Conservation (phyloP, 2,113 vertebrate genomes). For the Brachypteracias leptosomus region DNA sequence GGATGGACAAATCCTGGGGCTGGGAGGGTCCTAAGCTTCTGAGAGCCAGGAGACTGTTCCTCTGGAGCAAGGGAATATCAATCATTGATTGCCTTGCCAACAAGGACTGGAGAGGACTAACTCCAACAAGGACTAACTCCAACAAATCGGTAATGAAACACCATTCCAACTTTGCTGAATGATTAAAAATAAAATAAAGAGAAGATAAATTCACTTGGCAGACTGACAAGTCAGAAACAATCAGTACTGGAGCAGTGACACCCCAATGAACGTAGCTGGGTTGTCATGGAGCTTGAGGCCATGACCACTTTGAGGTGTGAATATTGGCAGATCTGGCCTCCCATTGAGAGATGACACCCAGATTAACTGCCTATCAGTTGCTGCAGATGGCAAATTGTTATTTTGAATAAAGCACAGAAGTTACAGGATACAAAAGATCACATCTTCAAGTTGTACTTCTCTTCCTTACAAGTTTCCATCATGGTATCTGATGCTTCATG, state of each 20-base stretch:
- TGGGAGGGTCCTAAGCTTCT: neutral
- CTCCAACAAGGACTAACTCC: neutral
- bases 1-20: neutral
- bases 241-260: neutral
- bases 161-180: neutral
- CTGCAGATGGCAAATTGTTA: neutral
- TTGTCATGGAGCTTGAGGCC: neutral
- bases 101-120: neutral
- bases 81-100: neutral
- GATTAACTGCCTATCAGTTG: neutral
- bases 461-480: neutral
- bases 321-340: neutral
- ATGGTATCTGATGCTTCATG: neutral
- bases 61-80: neutral
- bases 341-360: rapidly evolving
- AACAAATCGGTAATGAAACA: neutral
- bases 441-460: neutral
- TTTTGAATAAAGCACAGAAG: neutral
- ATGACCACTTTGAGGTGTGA: neutral
- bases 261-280: neutral
- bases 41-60: neutral
- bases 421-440: neutral
- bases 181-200: neutral
- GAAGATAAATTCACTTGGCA: neutral
- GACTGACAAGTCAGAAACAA: neutral